Evolutionary conservation across 2,113 vertebrate genomes (phyloP).

Genomic region (Ammospiza nelsoni): DNA sequence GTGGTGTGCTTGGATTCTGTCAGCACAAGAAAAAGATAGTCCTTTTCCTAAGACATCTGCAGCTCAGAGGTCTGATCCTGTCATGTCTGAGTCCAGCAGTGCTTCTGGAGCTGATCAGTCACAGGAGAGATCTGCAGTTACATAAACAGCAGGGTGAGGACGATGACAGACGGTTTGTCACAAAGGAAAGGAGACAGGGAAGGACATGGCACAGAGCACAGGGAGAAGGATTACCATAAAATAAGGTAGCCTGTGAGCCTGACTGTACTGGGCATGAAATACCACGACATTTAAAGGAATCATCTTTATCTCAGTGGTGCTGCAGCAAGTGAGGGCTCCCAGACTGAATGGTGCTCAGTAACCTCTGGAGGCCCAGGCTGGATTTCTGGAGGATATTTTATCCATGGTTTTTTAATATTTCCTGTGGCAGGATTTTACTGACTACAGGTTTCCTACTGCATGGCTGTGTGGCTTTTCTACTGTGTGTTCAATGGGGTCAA

Average conservation of each 20-base stretch:
- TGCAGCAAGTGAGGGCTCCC: not conserved
- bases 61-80: not conserved
- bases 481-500: not conserved
- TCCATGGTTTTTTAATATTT: not conserved
- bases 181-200: not conserved
- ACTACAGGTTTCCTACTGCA: not conserved
- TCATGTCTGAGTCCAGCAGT: not conserved
- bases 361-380: not conserved
- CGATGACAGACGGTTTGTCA: not conserved
- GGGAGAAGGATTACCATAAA: not conserved
- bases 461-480: not conserved
- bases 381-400: not conserved
- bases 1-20: not conserved
- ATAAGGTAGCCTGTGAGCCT: not conserved
- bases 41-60: not conserved
- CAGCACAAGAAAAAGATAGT: not conserved
- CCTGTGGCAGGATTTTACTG: not conserved
- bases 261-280: not conserved
- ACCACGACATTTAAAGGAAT: not conserved
- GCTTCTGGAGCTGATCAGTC: not conserved
- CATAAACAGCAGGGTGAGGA: not conserved
- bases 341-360: not conserved
- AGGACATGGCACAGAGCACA: fast-evolving
- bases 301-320: not conserved
- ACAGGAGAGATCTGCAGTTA: not conserved